Conservation (phyloP, 2,888 invertebrate species). For the Ernsta delagoae region DNA sequence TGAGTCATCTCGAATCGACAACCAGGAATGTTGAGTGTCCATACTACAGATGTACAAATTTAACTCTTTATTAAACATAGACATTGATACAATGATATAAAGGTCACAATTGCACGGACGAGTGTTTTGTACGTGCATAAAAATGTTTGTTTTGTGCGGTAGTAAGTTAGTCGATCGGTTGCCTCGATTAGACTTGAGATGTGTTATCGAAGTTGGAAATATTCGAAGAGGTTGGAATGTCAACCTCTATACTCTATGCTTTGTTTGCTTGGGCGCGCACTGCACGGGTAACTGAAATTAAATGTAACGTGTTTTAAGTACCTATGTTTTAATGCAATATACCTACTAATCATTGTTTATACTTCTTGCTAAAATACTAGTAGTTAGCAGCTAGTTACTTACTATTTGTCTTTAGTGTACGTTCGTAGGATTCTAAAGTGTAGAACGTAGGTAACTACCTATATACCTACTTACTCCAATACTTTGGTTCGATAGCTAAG, state of each 20-base stretch:
- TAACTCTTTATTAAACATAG: slow-evolving; percentile 22
- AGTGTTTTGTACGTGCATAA: slow-evolving; percentile 9
- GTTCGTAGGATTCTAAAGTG: too few species aligned
- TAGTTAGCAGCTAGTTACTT: too few species aligned
- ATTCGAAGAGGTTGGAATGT: slow-evolving; percentile 67
- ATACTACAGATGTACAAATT: slow-evolving; percentile 17
- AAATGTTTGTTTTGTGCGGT: slow-evolving; percentile 23
- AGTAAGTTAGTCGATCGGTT: slow-evolving; percentile 58
- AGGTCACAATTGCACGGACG: slow-evolving; percentile 43
- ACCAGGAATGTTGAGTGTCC: slow-evolving; percentile 63
- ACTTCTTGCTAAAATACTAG: too few species aligned
- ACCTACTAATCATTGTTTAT: too few species aligned
- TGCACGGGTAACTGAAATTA: slow-evolving; percentile 44
- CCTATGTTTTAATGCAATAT: neutral
- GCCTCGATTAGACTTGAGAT: slow-evolving; percentile 70
- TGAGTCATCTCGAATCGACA: slow-evolving; percentile 72
- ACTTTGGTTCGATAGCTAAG: neutral
- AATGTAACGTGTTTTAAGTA: slow-evolving; percentile 26
- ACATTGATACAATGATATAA: slow-evolving; percentile 44
- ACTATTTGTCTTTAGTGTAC: too few species aligned
- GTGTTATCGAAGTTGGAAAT: slow-evolving; percentile 65
- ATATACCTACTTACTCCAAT: too few species aligned
- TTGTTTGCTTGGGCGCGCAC: slow-evolving; percentile 48
- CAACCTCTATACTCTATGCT: slow-evolving; percentile 50
- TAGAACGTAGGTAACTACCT: too few species aligned